Evolutionary conservation across 2,113 vertebrate species (phyloP), one percentile per base, ranked within the genome.

Genomic region (Sylvietta virens): DNA sequence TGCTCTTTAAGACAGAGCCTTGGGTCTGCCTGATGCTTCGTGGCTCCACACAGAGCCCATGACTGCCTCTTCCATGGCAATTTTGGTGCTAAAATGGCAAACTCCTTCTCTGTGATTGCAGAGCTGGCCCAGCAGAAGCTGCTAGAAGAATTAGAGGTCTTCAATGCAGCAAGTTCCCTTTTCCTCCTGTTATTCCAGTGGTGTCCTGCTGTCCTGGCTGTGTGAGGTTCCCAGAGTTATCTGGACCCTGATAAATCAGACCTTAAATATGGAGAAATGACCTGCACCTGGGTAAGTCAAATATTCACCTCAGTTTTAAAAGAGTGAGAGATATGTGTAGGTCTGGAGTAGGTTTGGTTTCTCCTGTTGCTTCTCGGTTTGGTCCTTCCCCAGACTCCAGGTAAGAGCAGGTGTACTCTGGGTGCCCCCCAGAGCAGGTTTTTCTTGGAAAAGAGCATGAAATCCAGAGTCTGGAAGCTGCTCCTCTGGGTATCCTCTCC

Each of bases 261-360:
- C 8, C 21, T 60, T 15, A 48, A 47, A 73, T 26, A 17, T 1
- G 42, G 35, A 86, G 42, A 40, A 37, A 45, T 45, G 6, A 66
- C 15, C 57, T 74, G 33, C 20, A 37, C 13, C 4, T 44, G n/a
- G 39, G 16, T 60, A 48, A 86, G 24, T 53, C 37, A 51, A 60
- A 82, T 16, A 37, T 40, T 37, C n/a, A 23, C 10, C 2, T 15
- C 33, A 0, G 0, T 56, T 54, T 70, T 44, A 37, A 69, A 65
- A 50, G 53, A 86, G 24, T 1, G 0, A 73, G 26, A 40, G 21
- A 20, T 21, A 5, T 0, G 0, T 80, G n/a, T 22, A 19, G 33
- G 22, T 40, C 24, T 40, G 76, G 40, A 19, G 7, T 37, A 14
- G 45, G 24, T 57, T 14, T 56, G 31, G 12, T 42, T 90, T 76